These are phyloP conservation scores for Tortrix viridana DNA, from an alignment of 2,888 invertebrate species.

Conservation along the genomic window DNA sequence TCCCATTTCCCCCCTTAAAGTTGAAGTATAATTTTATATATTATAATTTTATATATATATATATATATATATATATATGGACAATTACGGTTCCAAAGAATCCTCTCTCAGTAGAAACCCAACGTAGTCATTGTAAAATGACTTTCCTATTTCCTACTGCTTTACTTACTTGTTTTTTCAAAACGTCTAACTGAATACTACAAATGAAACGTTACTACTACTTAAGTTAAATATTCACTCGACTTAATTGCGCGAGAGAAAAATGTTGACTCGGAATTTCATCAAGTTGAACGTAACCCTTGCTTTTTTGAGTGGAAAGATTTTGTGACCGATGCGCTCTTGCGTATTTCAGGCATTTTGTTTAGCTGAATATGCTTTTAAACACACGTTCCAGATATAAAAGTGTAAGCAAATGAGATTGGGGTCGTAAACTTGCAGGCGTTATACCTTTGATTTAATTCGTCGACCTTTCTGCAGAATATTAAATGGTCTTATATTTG, in stretches of 20 bases:
- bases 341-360: not conserved
- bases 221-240: conserved; percentile 16
- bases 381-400: not conserved
- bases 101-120: too few relatives aligned
- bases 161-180: not conserved
- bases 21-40: too few relatives aligned
- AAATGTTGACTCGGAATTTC: conserved; percentile 20
- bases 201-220: conserved; percentile 9
- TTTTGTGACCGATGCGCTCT: conserved; percentile 14
- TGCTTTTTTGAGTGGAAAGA: conserved; percentile 19
- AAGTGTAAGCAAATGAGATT: not conserved
- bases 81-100: too few relatives aligned
- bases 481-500: too few relatives aligned
- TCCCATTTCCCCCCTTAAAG: too few relatives aligned
- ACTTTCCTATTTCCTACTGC: not conserved
- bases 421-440: too few relatives aligned
- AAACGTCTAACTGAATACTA: not conserved
- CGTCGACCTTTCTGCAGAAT: too few relatives aligned
- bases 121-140: too few relatives aligned
- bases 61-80: too few relatives aligned
- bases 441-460: too few relatives aligned
- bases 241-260: conserved; percentile 13
- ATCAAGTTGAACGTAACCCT: conserved; percentile 9
- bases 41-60: too few relatives aligned
- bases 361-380: not conserved